Evolutionary conservation across 2,113 vertebrate species (phyloP), one percentile per base, ranked within the genome.

Genomic region (Zonotrichia leucophrys): DNA sequence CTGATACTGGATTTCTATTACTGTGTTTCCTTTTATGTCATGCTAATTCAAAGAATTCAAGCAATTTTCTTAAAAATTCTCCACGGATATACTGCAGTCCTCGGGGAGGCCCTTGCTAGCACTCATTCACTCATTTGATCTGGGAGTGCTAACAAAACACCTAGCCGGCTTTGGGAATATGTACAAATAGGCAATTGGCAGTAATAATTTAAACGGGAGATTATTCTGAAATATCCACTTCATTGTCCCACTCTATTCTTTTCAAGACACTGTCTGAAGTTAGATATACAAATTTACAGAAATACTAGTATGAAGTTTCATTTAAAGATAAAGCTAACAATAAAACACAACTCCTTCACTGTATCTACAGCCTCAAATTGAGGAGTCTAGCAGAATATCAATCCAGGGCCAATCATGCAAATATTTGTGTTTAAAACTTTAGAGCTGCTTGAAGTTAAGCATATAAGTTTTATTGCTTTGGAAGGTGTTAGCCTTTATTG

Each of bases 11-110:
- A 72, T 63, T 74, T 74, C 79, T 75, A n/a, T 31, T 28, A 69
- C 5, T 5, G 11, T 9, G 10, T 33, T 75, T 70, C 9, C 10
- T 16, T 87, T 87, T n/a, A 49, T 50, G 8, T 22, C 37, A 25
- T 7, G 3, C 5, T 39, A 35, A 14, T 68, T 76, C 5, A 7
- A 83, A 83, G 16, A 60, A 56, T 2, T 30, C 17, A 68, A 64
- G 6, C 3, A 37, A 35, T 72, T 63, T 81, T 35, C 44, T 73
- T 56, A 12, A 72, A 80, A 69, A 55, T 70, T 64, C 39, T n/a
- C 41, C 39, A 9, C 0, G 0, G 10, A 17, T n/a, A 24, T 22
- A 5, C 11, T 68, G 7, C 6, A 64, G 9, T 50, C 28, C 17
- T 58, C 33, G 37, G 24, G 21, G 16, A 50, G 7, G 10, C 30